These are phyloP conservation scores for Intellagama lesueurii DNA, from an alignment of 2,797 vertebrate genomes.

Conservation along the genomic window DNA sequence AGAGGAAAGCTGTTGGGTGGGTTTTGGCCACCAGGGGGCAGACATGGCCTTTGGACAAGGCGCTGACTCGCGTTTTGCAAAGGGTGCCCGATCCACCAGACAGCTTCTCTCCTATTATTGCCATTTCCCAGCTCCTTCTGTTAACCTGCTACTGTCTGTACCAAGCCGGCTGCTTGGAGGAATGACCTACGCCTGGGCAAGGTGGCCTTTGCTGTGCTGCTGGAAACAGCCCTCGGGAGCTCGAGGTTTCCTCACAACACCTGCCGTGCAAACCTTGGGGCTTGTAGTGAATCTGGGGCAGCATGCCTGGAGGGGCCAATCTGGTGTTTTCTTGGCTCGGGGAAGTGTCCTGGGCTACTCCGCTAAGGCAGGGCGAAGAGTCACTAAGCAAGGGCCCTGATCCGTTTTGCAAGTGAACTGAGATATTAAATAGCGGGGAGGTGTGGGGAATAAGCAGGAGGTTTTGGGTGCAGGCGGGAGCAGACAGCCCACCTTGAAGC, in stretches of 20 bases:
- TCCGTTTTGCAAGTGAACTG: too few relatives aligned
- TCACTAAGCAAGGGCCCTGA: too few relatives aligned
- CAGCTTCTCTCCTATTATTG: background rate
- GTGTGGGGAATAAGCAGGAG: too few relatives aligned
- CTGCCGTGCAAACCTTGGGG: background rate
- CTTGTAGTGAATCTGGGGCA: too few relatives aligned
- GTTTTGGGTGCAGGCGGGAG: too few relatives aligned
- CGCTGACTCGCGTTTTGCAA: background rate
- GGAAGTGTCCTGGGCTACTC: too few relatives aligned
- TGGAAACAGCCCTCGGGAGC: background rate
- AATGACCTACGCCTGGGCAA: background rate
- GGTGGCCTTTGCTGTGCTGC: background rate
- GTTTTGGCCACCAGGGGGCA: constrained; percentile 77
- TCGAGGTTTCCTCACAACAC: background rate
- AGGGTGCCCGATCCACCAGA: background rate
- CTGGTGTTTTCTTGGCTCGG: background rate
- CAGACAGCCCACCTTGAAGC: too few relatives aligned
- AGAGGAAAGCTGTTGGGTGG: background rate
- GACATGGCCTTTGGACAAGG: constrained; percentile 65
- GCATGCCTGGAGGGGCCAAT: background rate
- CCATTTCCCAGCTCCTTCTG: background rate
- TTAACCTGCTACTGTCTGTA: accelerated
- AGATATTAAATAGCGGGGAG: too few relatives aligned
- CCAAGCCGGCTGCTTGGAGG: background rate
- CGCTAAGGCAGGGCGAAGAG: too few relatives aligned